Percentiles rank a stretch among this genome's conserved stretches.
Conservation (phyloP, 2,113 vertebrate genomes). For the Indicator indicator region DNA sequence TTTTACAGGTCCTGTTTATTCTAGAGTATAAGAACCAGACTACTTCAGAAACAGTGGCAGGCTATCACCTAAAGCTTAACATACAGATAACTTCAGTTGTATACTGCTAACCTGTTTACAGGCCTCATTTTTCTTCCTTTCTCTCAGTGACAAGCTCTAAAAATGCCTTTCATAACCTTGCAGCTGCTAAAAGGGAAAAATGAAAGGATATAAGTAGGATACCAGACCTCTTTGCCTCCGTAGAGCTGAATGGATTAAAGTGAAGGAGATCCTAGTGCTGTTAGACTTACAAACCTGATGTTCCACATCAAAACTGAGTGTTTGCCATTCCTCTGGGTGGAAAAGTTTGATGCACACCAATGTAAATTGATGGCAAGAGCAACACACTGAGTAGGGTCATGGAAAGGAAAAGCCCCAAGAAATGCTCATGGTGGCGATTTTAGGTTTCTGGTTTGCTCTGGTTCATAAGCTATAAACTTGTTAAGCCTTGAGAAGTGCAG, state of each 20-base stretch:
- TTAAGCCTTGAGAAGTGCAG: background rate
- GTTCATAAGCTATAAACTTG: background rate
- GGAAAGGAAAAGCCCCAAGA: background rate
- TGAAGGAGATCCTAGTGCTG: background rate
- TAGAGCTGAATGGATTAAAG: background rate
- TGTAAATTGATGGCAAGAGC: background rate
- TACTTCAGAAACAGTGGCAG: background rate
- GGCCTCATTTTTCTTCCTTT: accelerated
- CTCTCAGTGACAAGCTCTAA: background rate
- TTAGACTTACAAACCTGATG: background rate
- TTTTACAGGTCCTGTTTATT: background rate
- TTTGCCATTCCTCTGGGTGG: background rate
- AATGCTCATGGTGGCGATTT: background rate
- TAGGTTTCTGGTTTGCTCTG: background rate
- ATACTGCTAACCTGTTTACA: constrained; percentile 3
- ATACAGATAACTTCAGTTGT: background rate
- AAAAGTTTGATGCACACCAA: background rate
- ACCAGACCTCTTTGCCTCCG: background rate
- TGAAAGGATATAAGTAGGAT: background rate
- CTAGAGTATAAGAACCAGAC: background rate
- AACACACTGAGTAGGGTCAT: background rate
- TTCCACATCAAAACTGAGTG: background rate
- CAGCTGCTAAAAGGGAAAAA: background rate
- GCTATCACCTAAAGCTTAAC: background rate
- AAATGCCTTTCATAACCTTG: background rate